phyloP scores from a whole-genome alignment of 1,140 invertebrate species.

The Rhynchophorus ferrugineus region DNA sequence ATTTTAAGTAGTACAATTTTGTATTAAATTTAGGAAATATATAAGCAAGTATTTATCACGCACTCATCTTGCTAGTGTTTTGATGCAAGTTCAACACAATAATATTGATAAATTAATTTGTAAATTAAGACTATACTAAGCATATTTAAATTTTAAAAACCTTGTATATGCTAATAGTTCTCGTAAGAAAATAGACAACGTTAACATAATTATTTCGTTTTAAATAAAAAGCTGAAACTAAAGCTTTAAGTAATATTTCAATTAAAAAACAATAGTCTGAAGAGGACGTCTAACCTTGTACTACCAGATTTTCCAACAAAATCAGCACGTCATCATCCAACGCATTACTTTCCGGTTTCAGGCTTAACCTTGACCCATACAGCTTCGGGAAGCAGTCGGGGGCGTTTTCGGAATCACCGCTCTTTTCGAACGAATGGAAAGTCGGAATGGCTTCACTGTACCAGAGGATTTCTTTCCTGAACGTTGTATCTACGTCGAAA shows the following conservation, averaged over 20 bases:
- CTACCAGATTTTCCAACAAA: constrained; percentile 9
- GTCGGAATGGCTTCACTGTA: constrained; percentile 7
- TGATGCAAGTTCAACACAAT: too few relatives aligned
- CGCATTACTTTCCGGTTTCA: not conserved
- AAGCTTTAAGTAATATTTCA: not conserved
- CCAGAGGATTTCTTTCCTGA: constrained; percentile 8
- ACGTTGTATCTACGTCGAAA: not conserved
- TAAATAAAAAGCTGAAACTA: not conserved
- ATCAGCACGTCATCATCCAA: constrained; percentile 12
- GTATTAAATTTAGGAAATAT: too few relatives aligned
- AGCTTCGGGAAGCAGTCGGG: constrained; percentile 8
- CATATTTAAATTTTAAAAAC: too few relatives aligned
- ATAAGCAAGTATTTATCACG: too few relatives aligned
- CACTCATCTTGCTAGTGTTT: too few relatives aligned
- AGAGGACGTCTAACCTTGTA: constrained; percentile 1
- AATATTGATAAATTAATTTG: too few relatives aligned
- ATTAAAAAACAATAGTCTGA: not conserved
- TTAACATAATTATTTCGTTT: too few relatives aligned
- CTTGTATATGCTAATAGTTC: too few relatives aligned
- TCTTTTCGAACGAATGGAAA: constrained; percentile 2
- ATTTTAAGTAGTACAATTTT: too few relatives aligned
- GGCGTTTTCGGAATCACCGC: not conserved
- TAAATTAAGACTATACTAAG: too few relatives aligned
- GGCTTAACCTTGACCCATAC: constrained; percentile 9
- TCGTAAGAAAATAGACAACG: too few relatives aligned